phyloP scores from a whole-genome alignment of 1,140 invertebrate genomes.

The Drosophila sp. region DNA sequence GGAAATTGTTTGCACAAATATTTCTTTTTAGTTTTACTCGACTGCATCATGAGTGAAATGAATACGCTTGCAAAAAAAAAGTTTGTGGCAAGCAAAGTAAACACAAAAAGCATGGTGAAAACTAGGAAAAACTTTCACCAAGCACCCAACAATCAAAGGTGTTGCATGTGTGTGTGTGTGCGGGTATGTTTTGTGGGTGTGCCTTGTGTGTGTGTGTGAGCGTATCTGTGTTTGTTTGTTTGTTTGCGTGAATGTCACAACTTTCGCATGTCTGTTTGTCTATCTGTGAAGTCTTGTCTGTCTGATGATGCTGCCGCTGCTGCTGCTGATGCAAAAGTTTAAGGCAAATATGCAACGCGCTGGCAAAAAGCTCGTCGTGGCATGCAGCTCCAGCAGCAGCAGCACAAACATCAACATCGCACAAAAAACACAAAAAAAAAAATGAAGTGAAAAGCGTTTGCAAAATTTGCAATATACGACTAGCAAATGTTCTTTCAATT shows the following conservation, averaged over 20 bases:
- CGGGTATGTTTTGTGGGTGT: conserved; percentile 3
- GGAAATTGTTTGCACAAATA: conserved; percentile 55
- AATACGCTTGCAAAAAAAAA: conserved; percentile 48
- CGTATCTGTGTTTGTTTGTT: conserved; percentile 32
- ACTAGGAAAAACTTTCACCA: conserved; percentile 40
- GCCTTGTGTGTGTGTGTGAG: neutral
- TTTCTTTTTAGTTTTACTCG: conserved; percentile 21
- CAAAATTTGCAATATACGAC: conserved; percentile 5
- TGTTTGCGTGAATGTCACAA: conserved; percentile 67
- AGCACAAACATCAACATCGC: conserved; percentile 29
- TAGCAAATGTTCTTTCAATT: conserved; percentile 20
- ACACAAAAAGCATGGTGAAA: conserved; percentile 40
- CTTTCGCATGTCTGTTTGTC: conserved; percentile 62
- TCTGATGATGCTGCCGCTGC: conserved; percentile 29
- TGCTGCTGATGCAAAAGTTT: conserved; percentile 71
- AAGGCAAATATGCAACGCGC: conserved; percentile 72
- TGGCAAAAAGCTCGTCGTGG: conserved; percentile 59
- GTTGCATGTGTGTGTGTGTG: conserved; percentile 32
- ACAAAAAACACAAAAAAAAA: neutral
- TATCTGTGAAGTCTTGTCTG: conserved; percentile 33
- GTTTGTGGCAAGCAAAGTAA: conserved; percentile 53
- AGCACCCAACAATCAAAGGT: conserved; percentile 45
- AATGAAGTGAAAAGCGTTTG: neutral
- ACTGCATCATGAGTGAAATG: conserved; percentile 62
- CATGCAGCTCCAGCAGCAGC: conserved; percentile 71